Base-by-base conservation (phyloP, 1,140 invertebrate species). In the Drosophila lini region DNA sequence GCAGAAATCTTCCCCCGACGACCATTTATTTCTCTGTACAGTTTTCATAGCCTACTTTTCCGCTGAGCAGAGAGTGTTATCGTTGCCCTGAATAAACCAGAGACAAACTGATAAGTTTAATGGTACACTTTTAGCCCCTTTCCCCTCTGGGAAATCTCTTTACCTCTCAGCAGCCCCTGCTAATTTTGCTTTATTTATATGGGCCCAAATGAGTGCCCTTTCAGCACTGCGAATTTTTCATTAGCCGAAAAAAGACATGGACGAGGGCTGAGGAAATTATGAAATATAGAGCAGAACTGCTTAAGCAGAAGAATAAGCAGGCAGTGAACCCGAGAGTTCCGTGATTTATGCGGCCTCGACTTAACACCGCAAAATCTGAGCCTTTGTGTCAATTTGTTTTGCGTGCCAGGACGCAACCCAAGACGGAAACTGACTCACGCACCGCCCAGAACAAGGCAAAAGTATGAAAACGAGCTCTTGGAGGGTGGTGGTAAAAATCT, bases 291-390 rank as follows among this genome's bases (percentile, higher is more conserved):
- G 15, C 56, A 52, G 42, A 69, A 69, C 63, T 77, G 57, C 74
- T 67, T 77, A 62, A 61, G 57, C 38, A 60, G 70, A 40, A 36
- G 42, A 57, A 69, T 47, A 48, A 36, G 73, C 56, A 45, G 55
- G n/a, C 52, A 34, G 52, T 36, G 53, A 19, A 28, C 32, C 42
- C 41, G 11, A 53, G 73, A 53, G 73, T 42, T 42, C 50, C 81
- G 71, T 88, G 83, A 86, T 86, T 88, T 88, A 86, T 86, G 80
- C 61, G 76, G 70, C 79, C 76, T 80, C 76, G 68, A 79, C 83
- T 88, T 83, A 86, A 78, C 80, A 83, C 83, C 83, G 77, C 83
- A 86, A 88, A 86, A 86, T 86, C 83, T 86, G 80, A 78, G 83
- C 75, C 58, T 78, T 78, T 83, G 71, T 86, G 83, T 86, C 83